Evolutionary conservation across 2,888 invertebrate species (phyloP), one percentile per base, ranked within the genome.

Genomic region (Pogonocherus hispidulus): DNA sequence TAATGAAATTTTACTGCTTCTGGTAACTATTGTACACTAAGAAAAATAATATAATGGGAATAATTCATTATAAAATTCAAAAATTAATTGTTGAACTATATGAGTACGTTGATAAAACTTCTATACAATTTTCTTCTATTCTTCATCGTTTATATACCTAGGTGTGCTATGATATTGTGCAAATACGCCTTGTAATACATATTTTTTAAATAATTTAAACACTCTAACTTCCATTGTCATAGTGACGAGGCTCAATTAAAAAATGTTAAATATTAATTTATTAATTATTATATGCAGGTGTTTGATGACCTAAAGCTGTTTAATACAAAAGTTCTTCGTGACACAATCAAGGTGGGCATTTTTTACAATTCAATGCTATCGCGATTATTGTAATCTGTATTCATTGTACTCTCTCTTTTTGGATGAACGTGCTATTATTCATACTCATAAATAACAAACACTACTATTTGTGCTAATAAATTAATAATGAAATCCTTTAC

Each of bases 321-420:
- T 72, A 63, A 72, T 60, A 65, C 69, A 71, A 76, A 75, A 76
- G 76, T 74, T 75, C 76, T 71, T 79, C 80, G 80, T 80, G 80
- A 80, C 79, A 77, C 67, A 75, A 76, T 73, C 80, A 80, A 80
- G 79, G 78, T 78, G 74, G 77, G 63, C 69, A 71, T 74, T 78
- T 76, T 78, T 79, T 79, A 73, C 70, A 68, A 65, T 71, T 71
- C 74, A 76, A 74, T 75, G 73, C 71, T 74, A 77, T 71, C 67
- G 62, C 70, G 74, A 72, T 74, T 66, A 66, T 65, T 67, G 70
- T 70, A 63, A 75, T 74, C 73, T 71, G 52, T 71, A 66, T 65
- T 70, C 64, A 66, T 52, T 66, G 32, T 66, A 71, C 77, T 76
- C 77, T 77, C 76, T 75, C 77, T 76, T 76, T 76, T 77, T 74